A percentile compares a stretch with the other conserved stretches of the same genome.
These are phyloP conservation scores for Aphis gossypii DNA, from an alignment of 1,140 invertebrate species.

Conservation along the genomic window DNA sequence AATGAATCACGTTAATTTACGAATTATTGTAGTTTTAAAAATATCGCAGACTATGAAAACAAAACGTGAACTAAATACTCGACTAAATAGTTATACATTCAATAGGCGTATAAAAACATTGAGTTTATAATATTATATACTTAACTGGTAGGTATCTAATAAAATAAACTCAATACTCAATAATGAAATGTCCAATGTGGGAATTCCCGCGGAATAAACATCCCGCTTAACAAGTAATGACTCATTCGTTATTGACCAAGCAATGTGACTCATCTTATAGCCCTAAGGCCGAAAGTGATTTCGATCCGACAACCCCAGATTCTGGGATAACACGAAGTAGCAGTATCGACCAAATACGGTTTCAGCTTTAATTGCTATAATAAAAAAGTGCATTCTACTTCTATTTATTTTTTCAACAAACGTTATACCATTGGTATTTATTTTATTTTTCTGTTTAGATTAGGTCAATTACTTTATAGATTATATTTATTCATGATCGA, in stretches of 20 bases:
- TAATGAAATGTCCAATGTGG: background rate
- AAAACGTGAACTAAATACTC: background rate
- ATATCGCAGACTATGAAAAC: background rate
- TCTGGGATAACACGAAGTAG: background rate
- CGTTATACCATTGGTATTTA: background rate
- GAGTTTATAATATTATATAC: too few species aligned
- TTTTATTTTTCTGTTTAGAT: background rate
- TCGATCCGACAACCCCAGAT: conserved; percentile 35
- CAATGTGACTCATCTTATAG: conserved; percentile 26
- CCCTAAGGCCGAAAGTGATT: conserved; percentile 43
- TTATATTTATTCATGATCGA: background rate
- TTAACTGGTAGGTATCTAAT: too few species aligned
- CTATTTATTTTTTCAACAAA: background rate
- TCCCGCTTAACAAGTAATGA: background rate
- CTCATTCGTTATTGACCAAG: background rate
- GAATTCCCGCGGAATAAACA: background rate
- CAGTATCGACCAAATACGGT: background rate
- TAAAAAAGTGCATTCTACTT: background rate
- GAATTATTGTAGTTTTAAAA: background rate
- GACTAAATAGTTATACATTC: background rate
- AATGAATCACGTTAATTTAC: background rate
- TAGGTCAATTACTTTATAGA: background rate
- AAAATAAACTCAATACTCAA: background rate
- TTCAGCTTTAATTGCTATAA: background rate
- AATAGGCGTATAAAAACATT: background rate